A percentile compares a stretch with the other conserved stretches of the same genome.
Conservation (phyloP, 2,888 invertebrate species). For the Tinea semifulvella region DNA sequence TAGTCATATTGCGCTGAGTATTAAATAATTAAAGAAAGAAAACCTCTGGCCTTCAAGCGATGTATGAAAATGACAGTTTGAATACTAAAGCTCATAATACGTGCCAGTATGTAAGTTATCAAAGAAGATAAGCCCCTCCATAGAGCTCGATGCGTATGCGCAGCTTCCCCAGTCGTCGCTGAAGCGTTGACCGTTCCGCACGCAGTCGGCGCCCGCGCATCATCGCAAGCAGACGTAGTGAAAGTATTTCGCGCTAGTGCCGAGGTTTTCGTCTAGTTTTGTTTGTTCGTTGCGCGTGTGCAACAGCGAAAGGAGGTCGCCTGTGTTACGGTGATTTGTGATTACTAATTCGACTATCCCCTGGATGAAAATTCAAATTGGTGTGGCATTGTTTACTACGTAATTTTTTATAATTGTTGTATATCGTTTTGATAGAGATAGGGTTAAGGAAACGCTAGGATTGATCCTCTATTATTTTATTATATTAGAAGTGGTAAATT, state of each 20-base stretch:
- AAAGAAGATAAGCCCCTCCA: not conserved
- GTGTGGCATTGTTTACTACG: slow-evolving; percentile 33
- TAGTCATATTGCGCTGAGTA: no score
- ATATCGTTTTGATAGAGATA: no score
- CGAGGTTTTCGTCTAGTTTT: slow-evolving; percentile 60
- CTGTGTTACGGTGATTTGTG: slow-evolving; percentile 35
- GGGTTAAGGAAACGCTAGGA: no score
- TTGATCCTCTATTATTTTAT: no score
- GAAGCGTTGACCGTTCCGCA: slow-evolving; percentile 45
- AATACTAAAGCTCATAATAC: not conserved
- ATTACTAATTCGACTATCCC: slow-evolving; percentile 26
- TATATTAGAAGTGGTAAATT: no score
- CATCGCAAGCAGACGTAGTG: slow-evolving; percentile 34
- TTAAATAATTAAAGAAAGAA: no score
- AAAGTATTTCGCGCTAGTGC: slow-evolving; percentile 59
- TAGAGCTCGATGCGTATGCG: no score
- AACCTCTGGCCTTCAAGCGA: no score
- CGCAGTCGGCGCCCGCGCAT: slow-evolving; percentile 33
- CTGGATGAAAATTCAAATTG: slow-evolving; percentile 32
- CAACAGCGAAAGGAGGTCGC: slow-evolving; percentile 61
- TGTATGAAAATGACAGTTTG: no score
- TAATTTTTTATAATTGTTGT: no score
- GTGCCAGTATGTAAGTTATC: no score
- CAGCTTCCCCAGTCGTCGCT: slow-evolving; percentile 38
- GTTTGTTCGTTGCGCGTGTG: slow-evolving; percentile 62